These are phyloP conservation scores for Gymnoscelis rufifasciata DNA, from an alignment of 2,888 invertebrate genomes.

Conservation along the genomic window DNA sequence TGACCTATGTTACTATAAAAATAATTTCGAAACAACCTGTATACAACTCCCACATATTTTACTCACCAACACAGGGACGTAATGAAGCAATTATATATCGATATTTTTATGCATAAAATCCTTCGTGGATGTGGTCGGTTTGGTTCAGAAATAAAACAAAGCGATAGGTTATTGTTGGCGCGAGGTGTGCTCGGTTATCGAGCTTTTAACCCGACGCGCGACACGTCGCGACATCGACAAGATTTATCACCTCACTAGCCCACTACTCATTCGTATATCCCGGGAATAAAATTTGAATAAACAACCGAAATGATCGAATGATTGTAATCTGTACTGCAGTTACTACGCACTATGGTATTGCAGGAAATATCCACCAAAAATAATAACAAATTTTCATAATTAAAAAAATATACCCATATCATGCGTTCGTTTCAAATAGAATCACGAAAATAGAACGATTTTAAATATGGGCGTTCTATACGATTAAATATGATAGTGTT, in stretches of 20 bases:
- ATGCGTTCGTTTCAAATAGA: no score
- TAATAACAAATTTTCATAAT: no score
- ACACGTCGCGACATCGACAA: conserved; percentile 73
- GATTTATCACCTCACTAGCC: conserved; percentile 75
- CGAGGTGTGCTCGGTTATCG: conserved; percentile 77
- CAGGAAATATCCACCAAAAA: background rate
- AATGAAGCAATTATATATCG: conserved; percentile 80
- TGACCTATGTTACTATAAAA: no score
- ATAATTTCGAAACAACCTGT: conserved; percentile 52
- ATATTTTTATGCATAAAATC: conserved; percentile 80
- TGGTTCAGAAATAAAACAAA: conserved; percentile 73
- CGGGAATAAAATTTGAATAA: conserved; percentile 67
- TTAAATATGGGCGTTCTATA: no score
- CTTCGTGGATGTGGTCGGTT: conserved; percentile 70
- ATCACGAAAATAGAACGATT: no score
- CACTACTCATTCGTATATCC: conserved; percentile 75
- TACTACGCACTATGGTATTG: conserved; percentile 8
- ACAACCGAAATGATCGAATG: conserved; percentile 64
- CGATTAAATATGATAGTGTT: background rate
- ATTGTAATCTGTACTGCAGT: conserved; percentile 25
- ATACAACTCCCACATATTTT: conserved; percentile 76
- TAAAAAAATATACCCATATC: no score
- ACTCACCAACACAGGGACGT: conserved; percentile 77
- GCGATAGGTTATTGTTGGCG: conserved; percentile 72
- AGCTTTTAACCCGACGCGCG: conserved; percentile 77